A percentile compares a stretch with the other conserved stretches of the same genome.
These are phyloP conservation scores for Orthonevra nobilis DNA, from an alignment of 2,888 invertebrate genomes.

Conservation along the genomic window DNA sequence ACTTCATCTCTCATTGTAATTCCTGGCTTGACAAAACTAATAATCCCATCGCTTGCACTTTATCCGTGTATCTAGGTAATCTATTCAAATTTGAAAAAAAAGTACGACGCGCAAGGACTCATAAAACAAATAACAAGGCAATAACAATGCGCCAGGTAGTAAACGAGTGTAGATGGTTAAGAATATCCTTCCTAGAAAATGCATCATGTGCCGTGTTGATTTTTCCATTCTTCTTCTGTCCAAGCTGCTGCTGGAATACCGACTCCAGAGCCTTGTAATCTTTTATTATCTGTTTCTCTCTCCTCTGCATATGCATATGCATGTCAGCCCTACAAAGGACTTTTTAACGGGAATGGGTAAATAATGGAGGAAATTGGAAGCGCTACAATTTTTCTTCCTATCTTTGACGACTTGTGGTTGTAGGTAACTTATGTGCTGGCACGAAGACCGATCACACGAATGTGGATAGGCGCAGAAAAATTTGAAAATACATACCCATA, in stretches of 20 bases:
- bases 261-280: not conserved
- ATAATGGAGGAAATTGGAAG: too few relatives aligned
- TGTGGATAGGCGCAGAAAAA: too few relatives aligned
- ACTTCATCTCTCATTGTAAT: too few relatives aligned
- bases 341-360: constrained; percentile 1
- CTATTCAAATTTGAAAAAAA: too few relatives aligned
- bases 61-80: not conserved
- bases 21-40: too few relatives aligned
- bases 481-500: too few relatives aligned
- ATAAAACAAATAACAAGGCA: constrained; percentile 4
- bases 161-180: constrained; percentile 3
- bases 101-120: not conserved
- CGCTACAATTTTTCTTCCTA: too few relatives aligned
- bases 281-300: constrained; percentile 7
- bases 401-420: too few relatives aligned
- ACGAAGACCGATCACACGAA: too few relatives aligned
- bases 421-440: too few relatives aligned
- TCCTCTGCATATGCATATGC: constrained; percentile 9
- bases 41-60: not conserved
- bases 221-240: not conserved
- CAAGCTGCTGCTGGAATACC: not conserved
- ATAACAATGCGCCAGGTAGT: constrained; percentile 14
- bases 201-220: constrained; percentile 1
- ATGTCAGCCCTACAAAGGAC: too few relatives aligned
- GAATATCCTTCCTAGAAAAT: constrained; percentile 21